Evolutionary conservation across 2,113 vertebrate genomes (phyloP).

Genomic region (Aegithalos caudatus): DNA sequence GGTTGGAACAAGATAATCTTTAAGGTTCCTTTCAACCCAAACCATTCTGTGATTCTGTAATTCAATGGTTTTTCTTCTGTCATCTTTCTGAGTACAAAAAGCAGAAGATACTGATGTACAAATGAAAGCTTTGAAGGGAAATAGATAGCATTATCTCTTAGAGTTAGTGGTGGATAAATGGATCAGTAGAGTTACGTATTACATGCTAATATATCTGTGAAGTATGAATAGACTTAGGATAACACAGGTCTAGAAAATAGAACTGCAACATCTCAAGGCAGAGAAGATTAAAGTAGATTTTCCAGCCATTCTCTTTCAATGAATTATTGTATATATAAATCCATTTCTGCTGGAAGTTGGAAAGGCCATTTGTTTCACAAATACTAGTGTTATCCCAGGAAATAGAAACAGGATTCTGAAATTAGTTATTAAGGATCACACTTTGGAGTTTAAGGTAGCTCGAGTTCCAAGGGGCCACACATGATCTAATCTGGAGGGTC

Average conservation of each 20-base stretch:
- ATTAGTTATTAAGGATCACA: neutral
- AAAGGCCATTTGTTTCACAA: neutral
- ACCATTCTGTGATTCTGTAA: neutral
- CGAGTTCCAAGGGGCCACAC: neutral
- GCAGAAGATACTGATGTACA: neutral
- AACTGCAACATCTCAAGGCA: neutral
- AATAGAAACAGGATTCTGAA: neutral
- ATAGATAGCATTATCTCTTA: neutral
- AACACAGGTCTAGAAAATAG: neutral
- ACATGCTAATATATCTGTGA: neutral
- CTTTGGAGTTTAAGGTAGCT: neutral
- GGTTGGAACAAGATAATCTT: neutral
- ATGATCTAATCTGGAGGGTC: accelerated
- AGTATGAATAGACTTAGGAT: neutral
- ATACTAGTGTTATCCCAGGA: neutral
- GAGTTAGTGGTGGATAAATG: neutral
- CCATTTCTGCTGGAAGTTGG: neutral
- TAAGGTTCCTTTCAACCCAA: neutral
- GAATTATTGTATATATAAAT: neutral
- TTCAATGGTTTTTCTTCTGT: neutral
- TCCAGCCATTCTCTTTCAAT: neutral
- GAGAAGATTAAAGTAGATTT: neutral
- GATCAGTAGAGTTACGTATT: neutral
- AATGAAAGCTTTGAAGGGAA: neutral
- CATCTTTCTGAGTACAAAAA: neutral